Evolutionary conservation across 2,888 invertebrate species (phyloP), one percentile per base, ranked within the genome.

Genomic region (Physocephala rufipes): DNA sequence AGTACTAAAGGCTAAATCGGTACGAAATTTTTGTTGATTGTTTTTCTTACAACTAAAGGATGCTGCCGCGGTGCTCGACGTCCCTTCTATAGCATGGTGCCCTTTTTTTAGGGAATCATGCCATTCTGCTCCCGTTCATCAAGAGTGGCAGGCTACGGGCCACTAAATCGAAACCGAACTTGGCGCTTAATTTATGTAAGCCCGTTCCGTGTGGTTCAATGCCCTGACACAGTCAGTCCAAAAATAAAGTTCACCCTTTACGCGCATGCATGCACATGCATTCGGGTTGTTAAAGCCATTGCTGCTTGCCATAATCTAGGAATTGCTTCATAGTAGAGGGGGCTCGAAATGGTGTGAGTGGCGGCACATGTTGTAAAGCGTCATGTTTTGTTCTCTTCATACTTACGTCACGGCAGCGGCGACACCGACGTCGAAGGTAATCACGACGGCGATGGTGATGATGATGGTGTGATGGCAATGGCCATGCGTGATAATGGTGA

Each of bases 231-330:
- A 67, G 58, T 67, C 67, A 67, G 58, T 67, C 67, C 67, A 67
- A 67, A 67, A 67, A 67, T 67, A 67, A 45, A 21, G 67, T 67
- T 58, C 67, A 59, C 67, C 67, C 65, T 49, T 67, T 67, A n/a
- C 26, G 43, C 47, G 67, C 67, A 58, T 59, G n/a, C n/a, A n/a
- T n/a, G n/a, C n/a, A n/a, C n/a, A n/a, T n/a, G n/a, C n/a, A n/a
- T n/a, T n/a, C n/a, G n/a, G 55, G 24, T 58, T 58, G 67, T 43
- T 19, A n/a, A n/a, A n/a, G 53, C 53, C 24, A 21, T 19, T 19
- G 53, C 53, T 51, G 53, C 53, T 55, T 21, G 53, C 53, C 9
- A 21, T 67, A 67, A 47, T 67, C 67, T 67, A 43, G 67, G 45
- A 55, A 67, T 67, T 67, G 45, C 45, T n/a, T n/a, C n/a, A n/a